Conservation (phyloP, 2,113 vertebrate genomes). For the Bufo gargarizans region DNA sequence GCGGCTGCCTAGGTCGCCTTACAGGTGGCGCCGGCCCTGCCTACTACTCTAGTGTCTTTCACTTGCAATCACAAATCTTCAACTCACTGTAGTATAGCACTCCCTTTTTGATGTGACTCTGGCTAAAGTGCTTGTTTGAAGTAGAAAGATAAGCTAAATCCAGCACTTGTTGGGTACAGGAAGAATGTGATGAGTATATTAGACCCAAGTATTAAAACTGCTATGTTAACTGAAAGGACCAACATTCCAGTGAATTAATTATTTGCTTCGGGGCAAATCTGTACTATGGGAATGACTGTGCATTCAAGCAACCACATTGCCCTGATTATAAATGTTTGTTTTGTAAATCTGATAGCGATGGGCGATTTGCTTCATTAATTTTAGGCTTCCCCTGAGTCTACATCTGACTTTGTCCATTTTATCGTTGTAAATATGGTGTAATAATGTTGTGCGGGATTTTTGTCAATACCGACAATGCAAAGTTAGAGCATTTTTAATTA, state of each 20-base stretch:
- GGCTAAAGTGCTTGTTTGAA: neutral
- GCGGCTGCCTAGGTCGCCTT: too few species aligned
- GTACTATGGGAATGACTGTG: conserved; percentile 22
- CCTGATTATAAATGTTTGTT: conserved; percentile 30
- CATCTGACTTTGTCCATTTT: neutral
- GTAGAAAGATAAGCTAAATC: neutral
- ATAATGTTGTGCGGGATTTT: neutral
- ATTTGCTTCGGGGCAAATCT: conserved; percentile 41
- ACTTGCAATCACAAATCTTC: neutral
- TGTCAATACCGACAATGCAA: neutral
- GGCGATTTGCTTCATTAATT: neutral
- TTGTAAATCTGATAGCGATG: conserved; percentile 2
- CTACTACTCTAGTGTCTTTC: neutral
- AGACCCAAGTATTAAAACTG: conserved; percentile 26
- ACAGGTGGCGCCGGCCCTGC: too few species aligned
- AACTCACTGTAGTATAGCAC: neutral
- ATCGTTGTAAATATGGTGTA: neutral
- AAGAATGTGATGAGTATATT: conserved; percentile 16
- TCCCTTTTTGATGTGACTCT: neutral
- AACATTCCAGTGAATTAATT: conserved; percentile 47
- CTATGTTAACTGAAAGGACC: conserved; percentile 25
- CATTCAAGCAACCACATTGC: conserved; percentile 35
- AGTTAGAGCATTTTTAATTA: neutral
- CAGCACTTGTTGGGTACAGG: neutral
- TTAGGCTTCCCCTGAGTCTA: neutral